Evolutionary conservation across 2,888 invertebrate species (phyloP).

Genomic region (Cephus spinipes): DNA sequence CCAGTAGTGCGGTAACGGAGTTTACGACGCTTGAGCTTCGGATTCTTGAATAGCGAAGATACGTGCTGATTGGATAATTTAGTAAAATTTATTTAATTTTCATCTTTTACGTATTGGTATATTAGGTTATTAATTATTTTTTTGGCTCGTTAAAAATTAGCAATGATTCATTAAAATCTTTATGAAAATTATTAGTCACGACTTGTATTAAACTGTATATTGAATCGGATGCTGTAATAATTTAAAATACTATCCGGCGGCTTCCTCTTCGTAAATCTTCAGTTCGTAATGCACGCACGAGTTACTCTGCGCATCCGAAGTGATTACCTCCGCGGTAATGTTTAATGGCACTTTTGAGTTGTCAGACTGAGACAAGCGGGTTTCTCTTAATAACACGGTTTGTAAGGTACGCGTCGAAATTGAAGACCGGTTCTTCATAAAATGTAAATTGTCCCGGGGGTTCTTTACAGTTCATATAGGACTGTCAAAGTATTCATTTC

Average conservation of each 20-base stretch:
- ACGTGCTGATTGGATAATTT: background rate
- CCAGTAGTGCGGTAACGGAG: background rate
- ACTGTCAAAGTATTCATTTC: background rate
- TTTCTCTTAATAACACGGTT: constrained; percentile 2
- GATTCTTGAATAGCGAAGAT: background rate
- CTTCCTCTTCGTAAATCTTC: background rate
- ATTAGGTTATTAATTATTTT: background rate
- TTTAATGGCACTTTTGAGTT: background rate
- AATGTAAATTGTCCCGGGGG: background rate
- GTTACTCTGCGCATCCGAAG: background rate
- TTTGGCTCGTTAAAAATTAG: background rate
- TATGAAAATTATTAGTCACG: background rate
- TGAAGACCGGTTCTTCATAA: constrained; percentile 3
- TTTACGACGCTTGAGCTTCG: background rate
- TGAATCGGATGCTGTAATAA: background rate
- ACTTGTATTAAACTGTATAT: background rate
- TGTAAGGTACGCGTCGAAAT: background rate
- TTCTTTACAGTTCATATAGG: background rate
- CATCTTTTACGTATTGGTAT: background rate
- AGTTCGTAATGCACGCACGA: background rate
- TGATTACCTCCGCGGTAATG: background rate
- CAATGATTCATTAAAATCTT: background rate
- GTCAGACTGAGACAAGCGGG: background rate
- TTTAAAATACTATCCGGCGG: background rate
- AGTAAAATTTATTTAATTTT: background rate